Conservation (phyloP, 35 echinoderm and acorn worm species). For the Heliocidaris tuberculata region DNA sequence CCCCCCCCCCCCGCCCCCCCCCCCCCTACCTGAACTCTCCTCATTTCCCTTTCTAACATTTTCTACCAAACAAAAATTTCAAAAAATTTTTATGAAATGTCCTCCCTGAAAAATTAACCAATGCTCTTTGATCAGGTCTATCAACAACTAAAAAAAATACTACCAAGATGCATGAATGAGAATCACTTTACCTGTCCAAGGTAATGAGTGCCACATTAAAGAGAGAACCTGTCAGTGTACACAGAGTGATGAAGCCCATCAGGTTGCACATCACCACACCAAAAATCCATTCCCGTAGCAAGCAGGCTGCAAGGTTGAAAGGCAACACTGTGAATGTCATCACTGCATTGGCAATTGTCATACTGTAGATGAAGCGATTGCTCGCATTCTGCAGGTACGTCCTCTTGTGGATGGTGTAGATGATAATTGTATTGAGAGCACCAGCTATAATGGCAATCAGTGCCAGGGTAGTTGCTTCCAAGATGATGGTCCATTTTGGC, state of each 20-base stretch:
- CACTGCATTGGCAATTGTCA: conserved; percentile 48
- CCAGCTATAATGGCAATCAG: conserved; percentile 9
- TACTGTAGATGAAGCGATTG: conserved; percentile 55
- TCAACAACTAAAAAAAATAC: too few relatives aligned
- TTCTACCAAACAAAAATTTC: too few relatives aligned
- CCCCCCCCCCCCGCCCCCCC: too few relatives aligned
- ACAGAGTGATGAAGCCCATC: conserved; percentile 51
- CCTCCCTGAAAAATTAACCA: too few relatives aligned
- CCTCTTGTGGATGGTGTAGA: conserved; percentile 34
- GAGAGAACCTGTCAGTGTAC: conserved; percentile 44
- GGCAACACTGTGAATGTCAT: conserved; percentile 47
- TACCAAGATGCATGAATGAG: too few relatives aligned
- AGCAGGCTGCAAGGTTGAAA: conserved; percentile 30
- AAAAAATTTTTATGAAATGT: too few relatives aligned
- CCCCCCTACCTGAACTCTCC: too few relatives aligned
- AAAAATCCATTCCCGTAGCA: conserved; percentile 52
- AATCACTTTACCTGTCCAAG: conserved; percentile 46
- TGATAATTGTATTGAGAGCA: conserved; percentile 47
- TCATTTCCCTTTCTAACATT: too few relatives aligned
- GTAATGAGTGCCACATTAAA: conserved; percentile 44
- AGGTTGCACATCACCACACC: conserved; percentile 62
- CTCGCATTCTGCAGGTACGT: conserved; percentile 36
- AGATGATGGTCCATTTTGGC: conserved; percentile 16
- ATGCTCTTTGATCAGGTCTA: too few relatives aligned
- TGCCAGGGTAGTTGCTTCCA: conserved; percentile 19